Evolutionary conservation across 2,888 invertebrate species (phyloP), one percentile per base, ranked within the genome.

Genomic region (Leptinotarsa tumamoca): DNA sequence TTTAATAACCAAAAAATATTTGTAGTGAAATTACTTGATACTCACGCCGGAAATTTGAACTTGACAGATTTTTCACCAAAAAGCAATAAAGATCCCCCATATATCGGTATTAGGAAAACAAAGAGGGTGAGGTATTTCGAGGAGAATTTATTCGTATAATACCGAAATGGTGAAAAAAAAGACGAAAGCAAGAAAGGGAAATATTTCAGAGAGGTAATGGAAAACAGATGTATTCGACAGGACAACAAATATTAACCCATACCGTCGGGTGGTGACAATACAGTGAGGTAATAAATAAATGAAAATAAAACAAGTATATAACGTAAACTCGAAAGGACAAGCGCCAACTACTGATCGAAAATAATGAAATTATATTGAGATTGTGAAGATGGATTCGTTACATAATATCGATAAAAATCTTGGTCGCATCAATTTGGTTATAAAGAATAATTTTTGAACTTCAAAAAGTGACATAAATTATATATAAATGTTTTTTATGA

Each of bases 181-280:
- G 61, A 71, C 67, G 70, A 82, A 71, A 71, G 79, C 76, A 78
- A 78, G 78, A 70, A 76, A 76, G 78, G 78, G 76, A 81, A 83
- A 82, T 83, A 83, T 82, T 82, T 83, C 80, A 81, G 68, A 71
- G 76, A 75, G 72, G 79, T 84, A 84, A 83, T 84, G 83, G 82
- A 82, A 81, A 82, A 78, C 84, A 84, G 81, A 83, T 84, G 83
- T 82, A 83, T 83, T 83, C 82, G 83, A 83, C 83, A 80, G 78
- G 17, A 23, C 21, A 58, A 58, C 58, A 58, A 58, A 58, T 58
- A 58, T 58, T 58, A 15, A 58, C 23, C 58, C 23, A 23, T 33
- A 33, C 23, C 23, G 14, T 15, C 15, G 14, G 21, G 58, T 23
- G 23, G 14, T 23, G 58, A 23, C 58, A 18, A 58, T 1, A 27